phyloP scores from a whole-genome alignment of 1,140 invertebrate species.

The Hydropsyche tenuis region DNA sequence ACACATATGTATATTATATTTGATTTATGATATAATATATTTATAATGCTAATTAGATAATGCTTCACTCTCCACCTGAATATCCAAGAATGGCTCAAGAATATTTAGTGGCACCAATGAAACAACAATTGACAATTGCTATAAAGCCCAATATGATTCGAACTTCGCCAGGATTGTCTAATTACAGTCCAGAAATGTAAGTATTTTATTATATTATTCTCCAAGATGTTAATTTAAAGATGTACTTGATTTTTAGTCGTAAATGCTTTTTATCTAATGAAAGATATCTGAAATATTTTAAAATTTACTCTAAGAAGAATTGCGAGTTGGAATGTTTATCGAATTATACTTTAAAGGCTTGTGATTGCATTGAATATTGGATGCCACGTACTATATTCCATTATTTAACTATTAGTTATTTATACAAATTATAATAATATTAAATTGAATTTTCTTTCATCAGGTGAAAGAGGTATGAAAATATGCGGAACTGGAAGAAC shows the following conservation, averaged over 20 bases:
- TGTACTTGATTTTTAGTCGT: too few relatives aligned
- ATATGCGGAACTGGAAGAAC: too few relatives aligned
- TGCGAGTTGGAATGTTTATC: conserved; percentile 71
- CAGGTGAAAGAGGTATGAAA: too few relatives aligned
- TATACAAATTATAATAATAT: too few relatives aligned
- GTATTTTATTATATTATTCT: background rate
- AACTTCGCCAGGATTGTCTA: conserved; percentile 62
- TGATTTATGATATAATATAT: too few relatives aligned
- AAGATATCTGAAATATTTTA: conserved; percentile 62
- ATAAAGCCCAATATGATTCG: conserved; percentile 67
- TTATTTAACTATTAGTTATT: too few relatives aligned
- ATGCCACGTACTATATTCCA: conserved; percentile 75
- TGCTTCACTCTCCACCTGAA: conserved; percentile 66
- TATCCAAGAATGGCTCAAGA: conserved; percentile 63
- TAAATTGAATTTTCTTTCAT: too few relatives aligned
- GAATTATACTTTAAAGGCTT: conserved; percentile 66
- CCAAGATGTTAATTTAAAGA: too few relatives aligned
- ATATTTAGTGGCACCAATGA: conserved; percentile 64
- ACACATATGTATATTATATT: too few relatives aligned
- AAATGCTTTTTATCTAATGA: background rate
- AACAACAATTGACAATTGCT: conserved; percentile 64
- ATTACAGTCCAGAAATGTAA: conserved; percentile 60
- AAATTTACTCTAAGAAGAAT: conserved; percentile 68
- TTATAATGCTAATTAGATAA: conserved; percentile 55
- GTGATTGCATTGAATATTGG: conserved; percentile 68